A percentile compares a stretch with the other conserved stretches of the same genome.
Conservation (phyloP, 2,797 vertebrate species). For the Lepus townsendii region DNA sequence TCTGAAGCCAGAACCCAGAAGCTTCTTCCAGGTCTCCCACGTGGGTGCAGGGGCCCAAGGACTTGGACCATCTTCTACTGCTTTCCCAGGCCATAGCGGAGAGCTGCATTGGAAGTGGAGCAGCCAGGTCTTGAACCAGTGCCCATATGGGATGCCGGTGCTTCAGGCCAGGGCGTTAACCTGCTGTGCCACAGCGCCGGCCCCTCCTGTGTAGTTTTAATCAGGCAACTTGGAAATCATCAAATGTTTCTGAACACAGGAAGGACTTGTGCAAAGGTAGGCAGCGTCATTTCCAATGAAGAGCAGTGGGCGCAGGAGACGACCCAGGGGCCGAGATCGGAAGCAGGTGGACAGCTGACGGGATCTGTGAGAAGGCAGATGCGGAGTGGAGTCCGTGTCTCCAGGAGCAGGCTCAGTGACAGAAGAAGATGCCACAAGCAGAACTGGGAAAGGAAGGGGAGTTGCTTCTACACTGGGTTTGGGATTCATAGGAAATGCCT, state of each 20-base stretch:
- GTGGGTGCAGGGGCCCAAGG: too few relatives aligned
- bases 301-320: not conserved
- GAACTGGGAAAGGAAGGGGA: not conserved
- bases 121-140: too few relatives aligned
- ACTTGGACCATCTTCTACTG: too few relatives aligned
- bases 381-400: fast-evolving
- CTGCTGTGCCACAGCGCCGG: too few relatives aligned
- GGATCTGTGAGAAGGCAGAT: not conserved
- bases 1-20: too few relatives aligned
- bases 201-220: not conserved
- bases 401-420: not conserved
- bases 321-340: not conserved
- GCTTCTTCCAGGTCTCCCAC: too few relatives aligned
- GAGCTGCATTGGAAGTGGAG: too few relatives aligned
- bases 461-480: not conserved
- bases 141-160: too few relatives aligned
- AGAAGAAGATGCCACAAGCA: not conserved
- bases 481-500: not conserved
- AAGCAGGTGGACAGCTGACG: fast-evolving
- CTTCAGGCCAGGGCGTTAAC: too few relatives aligned
- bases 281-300: not conserved
- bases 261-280: not conserved
- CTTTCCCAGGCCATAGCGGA: too few relatives aligned
- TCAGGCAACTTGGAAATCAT: not conserved
- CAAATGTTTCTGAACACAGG: not conserved